Percentiles rank a stretch among this genome's conserved stretches.
These are phyloP conservation scores for Hydriomena furcata DNA, from an alignment of 2,888 invertebrate genomes.

Conservation along the genomic window DNA sequence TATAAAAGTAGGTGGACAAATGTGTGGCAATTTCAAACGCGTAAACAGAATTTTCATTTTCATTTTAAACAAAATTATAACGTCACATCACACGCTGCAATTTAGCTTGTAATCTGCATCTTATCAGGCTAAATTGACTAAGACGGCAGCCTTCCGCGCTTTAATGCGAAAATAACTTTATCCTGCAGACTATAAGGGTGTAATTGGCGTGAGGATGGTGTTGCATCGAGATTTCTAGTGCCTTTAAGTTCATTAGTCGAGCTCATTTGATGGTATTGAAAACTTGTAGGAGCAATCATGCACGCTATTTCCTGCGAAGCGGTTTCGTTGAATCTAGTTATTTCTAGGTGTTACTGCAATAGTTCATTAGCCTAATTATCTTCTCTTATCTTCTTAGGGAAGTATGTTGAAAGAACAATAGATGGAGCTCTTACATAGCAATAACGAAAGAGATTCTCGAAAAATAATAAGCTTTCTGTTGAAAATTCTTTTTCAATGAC, in stretches of 20 bases:
- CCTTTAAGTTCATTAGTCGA: conserved; percentile 8
- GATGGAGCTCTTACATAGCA: too few species aligned
- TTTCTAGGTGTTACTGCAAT: too few species aligned
- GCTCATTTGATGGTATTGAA: conserved; percentile 10
- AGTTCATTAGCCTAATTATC: too few species aligned
- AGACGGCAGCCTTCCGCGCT: not conserved
- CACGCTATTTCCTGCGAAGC: not conserved
- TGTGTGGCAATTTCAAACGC: not conserved
- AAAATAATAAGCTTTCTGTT: too few species aligned
- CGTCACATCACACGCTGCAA: conserved; percentile 18
- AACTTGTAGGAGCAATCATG: conserved; percentile 6
- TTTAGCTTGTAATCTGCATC: conserved; percentile 20
- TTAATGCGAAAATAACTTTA: conserved; percentile 8
- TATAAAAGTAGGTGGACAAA: too few species aligned
- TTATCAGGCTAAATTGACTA: conserved; percentile 15
- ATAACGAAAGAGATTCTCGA: too few species aligned
- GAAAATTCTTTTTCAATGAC: too few species aligned
- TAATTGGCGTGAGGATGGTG: not conserved
- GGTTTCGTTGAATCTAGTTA: not conserved
- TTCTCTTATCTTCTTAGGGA: too few species aligned
- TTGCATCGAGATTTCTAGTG: conserved; percentile 1
- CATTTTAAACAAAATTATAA: not conserved
- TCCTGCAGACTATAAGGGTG: not conserved
- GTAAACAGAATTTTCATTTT: not conserved
- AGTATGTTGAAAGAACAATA: too few species aligned